Evolutionary conservation across 2,797 vertebrate genomes (phyloP), one percentile per base, ranked within the genome.

Genomic region (Pseudochaenichthys georgianus): DNA sequence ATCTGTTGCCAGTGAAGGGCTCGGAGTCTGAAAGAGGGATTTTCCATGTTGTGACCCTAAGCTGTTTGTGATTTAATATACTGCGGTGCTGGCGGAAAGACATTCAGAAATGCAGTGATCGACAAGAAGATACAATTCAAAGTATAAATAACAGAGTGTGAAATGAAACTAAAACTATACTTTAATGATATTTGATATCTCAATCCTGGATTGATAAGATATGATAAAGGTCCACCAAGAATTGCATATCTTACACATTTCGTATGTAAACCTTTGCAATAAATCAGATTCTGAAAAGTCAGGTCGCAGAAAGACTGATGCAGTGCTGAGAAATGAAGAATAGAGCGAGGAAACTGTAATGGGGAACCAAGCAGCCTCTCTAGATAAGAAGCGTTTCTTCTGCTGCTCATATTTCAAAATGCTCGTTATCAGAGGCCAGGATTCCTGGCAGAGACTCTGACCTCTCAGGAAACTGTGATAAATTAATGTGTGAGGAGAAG

Each of bases 31-130:
- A 68, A 23, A 38, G 21, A 19, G 73, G 74, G 81, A 60, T 47
- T 80, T 90, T 87, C 84, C 80, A 86, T 31, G 70, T 73, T 75
- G 48, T 76, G 52, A 42, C 68, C 51, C 23, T 47, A 45, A 63
- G 66, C 48, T 13, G 61, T 54, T 73, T 75, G 81, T 75, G 13
- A 64, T 47, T 50, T 43, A 11, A 77, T 10, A 13, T 19, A 67
- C 58, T 58, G 61, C 3, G 16, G 21, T 7, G 41, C 54, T 73
- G 79, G 79, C 51, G 1, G 10, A 68, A 64, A 69, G 58, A 70
- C 42, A 52, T 3, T 23, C 6, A 28, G 7, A 17, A 52, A 58
- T 53, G 45, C 5, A 21, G n/a, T 28, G 31, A 9, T 67, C 48
- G 47, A 73, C 13, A 62, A 75, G 73, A 0, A 13, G 60, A 54